A percentile compares a stretch with the other conserved stretches of the same genome.
phyloP scores from a whole-genome alignment of 2,888 invertebrate genomes.

The Drosophila nr. perissopoda region DNA sequence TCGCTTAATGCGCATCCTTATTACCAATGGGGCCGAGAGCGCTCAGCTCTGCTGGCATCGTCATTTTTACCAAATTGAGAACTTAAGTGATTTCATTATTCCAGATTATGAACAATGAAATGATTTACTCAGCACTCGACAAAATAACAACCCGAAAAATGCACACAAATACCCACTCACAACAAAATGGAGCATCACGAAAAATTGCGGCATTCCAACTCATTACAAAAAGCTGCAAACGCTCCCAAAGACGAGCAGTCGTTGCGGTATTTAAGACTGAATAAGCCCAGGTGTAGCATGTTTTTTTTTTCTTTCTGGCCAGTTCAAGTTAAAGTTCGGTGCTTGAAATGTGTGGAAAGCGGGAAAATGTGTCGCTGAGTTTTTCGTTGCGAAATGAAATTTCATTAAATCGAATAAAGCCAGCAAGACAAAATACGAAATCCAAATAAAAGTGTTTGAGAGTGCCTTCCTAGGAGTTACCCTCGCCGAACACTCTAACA shows the following conservation, averaged over 20 bases:
- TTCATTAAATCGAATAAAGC: slow-evolving; percentile 67
- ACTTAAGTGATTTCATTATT: slow-evolving; percentile 82
- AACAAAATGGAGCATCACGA: slow-evolving; percentile 10
- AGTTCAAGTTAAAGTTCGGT: slow-evolving; percentile 24
- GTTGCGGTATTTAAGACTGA: slow-evolving; percentile 33
- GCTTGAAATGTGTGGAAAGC: slow-evolving; percentile 9
- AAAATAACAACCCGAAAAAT: slow-evolving; percentile 22
- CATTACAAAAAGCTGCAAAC: slow-evolving; percentile 9
- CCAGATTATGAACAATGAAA: slow-evolving; percentile 79
- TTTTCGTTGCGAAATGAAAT: slow-evolving; percentile 47
- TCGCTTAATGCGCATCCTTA: slow-evolving; percentile 76
- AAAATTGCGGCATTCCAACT: slow-evolving; percentile 14
- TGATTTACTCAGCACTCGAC: slow-evolving; percentile 68
- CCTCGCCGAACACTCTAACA: neutral
- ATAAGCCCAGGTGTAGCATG: slow-evolving; percentile 19
- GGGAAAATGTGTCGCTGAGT: slow-evolving; percentile 30
- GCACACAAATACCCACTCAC: neutral
- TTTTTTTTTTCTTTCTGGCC: slow-evolving; percentile 3
- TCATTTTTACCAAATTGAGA: slow-evolving; percentile 78
- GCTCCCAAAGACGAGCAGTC: neutral
- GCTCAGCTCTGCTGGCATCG: slow-evolving; percentile 59
- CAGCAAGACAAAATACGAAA: slow-evolving; percentile 24
- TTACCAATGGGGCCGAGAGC: slow-evolving; percentile 67
- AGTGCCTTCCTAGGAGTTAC: neutral
- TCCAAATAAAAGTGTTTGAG: neutral